phyloP scores from a whole-genome alignment of 1,140 invertebrate species.

The Drosophila ercepeae region DNA sequence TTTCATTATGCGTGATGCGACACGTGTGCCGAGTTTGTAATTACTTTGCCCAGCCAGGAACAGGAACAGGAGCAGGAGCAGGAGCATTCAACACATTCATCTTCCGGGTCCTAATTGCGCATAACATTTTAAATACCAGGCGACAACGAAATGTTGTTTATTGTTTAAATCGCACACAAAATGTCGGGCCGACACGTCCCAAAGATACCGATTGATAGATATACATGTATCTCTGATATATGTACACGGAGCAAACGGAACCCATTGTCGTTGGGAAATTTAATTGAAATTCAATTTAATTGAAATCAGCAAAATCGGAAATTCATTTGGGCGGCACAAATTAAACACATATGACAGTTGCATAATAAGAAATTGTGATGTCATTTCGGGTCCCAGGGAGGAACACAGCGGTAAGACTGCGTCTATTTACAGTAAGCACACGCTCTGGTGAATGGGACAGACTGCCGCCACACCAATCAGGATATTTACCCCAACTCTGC shows the following conservation, averaged over 20 bases:
- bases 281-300: slow-evolving; percentile 77
- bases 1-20: slow-evolving; percentile 54
- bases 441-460: slow-evolving; percentile 26
- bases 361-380: slow-evolving; percentile 77
- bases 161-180: slow-evolving; percentile 35
- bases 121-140: slow-evolving; percentile 57
- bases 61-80: neutral
- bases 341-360: slow-evolving; percentile 70
- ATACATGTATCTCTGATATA: neutral
- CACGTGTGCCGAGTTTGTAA: slow-evolving; percentile 41
- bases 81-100: slow-evolving; percentile 39
- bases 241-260: neutral
- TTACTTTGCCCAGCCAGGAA: slow-evolving; percentile 22
- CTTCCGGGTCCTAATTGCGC: slow-evolving; percentile 45
- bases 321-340: slow-evolving; percentile 64
- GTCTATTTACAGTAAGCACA: slow-evolving; percentile 66
- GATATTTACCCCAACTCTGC: slow-evolving; percentile 9
- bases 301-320: slow-evolving; percentile 63
- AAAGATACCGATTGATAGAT: neutral
- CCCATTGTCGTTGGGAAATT: slow-evolving; percentile 40
- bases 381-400: slow-evolving; percentile 25
- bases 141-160: slow-evolving; percentile 40
- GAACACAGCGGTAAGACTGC: neutral
- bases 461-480: slow-evolving; percentile 33
- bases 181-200: slow-evolving; percentile 10